Evolutionary conservation across 2,888 invertebrate genomes (phyloP).

Genomic region (Ennomos erosarius): DNA sequence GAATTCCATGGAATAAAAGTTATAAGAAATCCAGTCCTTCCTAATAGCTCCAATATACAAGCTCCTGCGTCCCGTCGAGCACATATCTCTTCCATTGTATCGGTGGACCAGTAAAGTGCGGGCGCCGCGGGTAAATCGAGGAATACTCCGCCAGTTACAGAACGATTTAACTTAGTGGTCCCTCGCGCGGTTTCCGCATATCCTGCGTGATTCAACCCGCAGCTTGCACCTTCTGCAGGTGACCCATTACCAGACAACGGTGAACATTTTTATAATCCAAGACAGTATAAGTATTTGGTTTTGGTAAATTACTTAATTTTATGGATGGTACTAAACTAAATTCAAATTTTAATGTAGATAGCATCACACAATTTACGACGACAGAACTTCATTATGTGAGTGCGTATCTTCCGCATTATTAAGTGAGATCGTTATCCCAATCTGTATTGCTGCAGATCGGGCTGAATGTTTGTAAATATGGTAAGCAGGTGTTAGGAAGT

Average conservation of each 20-base stretch:
- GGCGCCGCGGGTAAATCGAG: slow-evolving; percentile 1
- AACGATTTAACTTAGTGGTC: slow-evolving; percentile 3
- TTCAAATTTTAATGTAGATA: neutral
- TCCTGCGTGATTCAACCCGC: neutral
- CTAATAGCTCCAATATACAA: neutral
- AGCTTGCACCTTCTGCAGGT: too few species aligned
- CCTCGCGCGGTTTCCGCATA: slow-evolving; percentile 4
- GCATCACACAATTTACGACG: neutral
- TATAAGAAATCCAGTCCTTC: too few species aligned
- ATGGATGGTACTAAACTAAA: too few species aligned
- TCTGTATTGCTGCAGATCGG: slow-evolving; percentile 1
- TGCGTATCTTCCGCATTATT: neutral
- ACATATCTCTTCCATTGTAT: slow-evolving; percentile 11
- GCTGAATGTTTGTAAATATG: slow-evolving; percentile 9
- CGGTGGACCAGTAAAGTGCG: slow-evolving; percentile 11
- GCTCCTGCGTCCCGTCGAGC: neutral
- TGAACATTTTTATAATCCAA: too few species aligned
- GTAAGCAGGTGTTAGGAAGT: slow-evolving; percentile 1
- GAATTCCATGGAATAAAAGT: neutral
- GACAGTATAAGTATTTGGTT: too few species aligned
- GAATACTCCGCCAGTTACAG: slow-evolving; percentile 3
- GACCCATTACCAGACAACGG: too few species aligned
- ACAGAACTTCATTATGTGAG: neutral
- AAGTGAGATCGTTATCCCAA: slow-evolving; percentile 3
- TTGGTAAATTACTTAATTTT: too few species aligned